Evolutionary conservation across 2,888 invertebrate genomes (phyloP), one percentile per base, ranked within the genome.

Genomic region (Erynnis tages): DNA sequence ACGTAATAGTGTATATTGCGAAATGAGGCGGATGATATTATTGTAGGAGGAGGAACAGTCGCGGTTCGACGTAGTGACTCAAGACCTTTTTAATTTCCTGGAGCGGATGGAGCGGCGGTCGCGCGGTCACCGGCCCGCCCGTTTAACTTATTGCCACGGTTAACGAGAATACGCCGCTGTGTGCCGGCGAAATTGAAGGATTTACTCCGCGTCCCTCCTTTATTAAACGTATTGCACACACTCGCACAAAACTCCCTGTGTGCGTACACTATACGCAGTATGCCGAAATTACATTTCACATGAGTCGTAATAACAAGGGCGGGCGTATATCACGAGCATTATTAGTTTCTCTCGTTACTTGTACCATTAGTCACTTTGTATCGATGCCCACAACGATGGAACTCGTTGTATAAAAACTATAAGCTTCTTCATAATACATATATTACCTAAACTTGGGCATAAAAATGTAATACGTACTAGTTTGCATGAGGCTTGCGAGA

Each of bases 91-190:
- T 84, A 83, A 86, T 84, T 85, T 86, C 82, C 79, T 82, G 76
- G 62, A 66, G 67, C 70, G 69, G 56, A 67, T 59, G 64, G 64
- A 67, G 62, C 60, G 62, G 65, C 66, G 67, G 65, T 71, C 61
- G 66, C 58, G 62, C 61, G 63, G 63, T 63, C 63, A 56, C 62
- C 73, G 65, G 66, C 67, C 67, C 66, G 64, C 81, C 83, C 85
- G 88, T 84, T 88, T 89, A 89, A 89, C 87, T 89, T 89, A 88
- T 89, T 88, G 88, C 88, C 80, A 84, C 86, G 80, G 86, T 87
- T 88, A 89, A 89, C 88, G 88, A 87, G 88, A 86, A 88, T 84
- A 82, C 86, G 85, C 84, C 87, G 87, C 81, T 83, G 88, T 86
- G 82, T 83, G 87, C 87, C 82, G 83, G 80, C 88, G 82, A 87